These are phyloP conservation scores for Otocyon megalotis DNA, from an alignment of 2,113 vertebrate species.

Conservation along the genomic window DNA sequence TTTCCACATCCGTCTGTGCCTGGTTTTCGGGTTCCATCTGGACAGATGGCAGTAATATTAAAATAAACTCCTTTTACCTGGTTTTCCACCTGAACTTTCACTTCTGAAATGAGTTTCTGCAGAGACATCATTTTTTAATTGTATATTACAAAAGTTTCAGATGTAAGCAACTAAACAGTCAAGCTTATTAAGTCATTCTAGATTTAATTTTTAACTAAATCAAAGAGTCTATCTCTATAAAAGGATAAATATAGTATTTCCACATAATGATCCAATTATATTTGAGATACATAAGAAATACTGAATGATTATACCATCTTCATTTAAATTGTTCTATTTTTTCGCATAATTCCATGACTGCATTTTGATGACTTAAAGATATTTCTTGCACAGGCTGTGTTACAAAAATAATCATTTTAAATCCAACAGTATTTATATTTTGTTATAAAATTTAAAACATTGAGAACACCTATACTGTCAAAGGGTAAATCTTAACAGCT, in stretches of 20 bases:
- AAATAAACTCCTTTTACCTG: constrained; percentile 91
- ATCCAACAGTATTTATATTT: constrained; percentile 38
- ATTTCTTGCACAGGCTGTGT: not conserved
- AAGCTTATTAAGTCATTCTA: constrained; percentile 62
- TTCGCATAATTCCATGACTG: constrained; percentile 45
- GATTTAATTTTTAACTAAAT: constrained; percentile 72
- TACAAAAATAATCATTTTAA: constrained; percentile 66
- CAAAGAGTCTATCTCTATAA: constrained; percentile 76
- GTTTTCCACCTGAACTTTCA: constrained; percentile 95
- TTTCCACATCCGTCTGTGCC: constrained; percentile 92
- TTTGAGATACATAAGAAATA: constrained; percentile 78
- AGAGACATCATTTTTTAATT: constrained; percentile 81
- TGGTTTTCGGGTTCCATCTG: constrained; percentile 90
- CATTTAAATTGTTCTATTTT: constrained; percentile 75
- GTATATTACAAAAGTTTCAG: constrained; percentile 45
- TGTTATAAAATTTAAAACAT: constrained; percentile 58
- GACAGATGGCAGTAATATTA: constrained; percentile 94
- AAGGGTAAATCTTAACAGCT: constrained; percentile 15
- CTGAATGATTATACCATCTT: constrained; percentile 71
- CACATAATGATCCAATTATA: constrained; percentile 71
- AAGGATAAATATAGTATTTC: constrained; percentile 81
- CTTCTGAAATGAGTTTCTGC: constrained; percentile 95
- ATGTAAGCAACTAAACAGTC: constrained; percentile 61
- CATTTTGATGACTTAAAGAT: constrained; percentile 66
- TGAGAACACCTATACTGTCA: constrained; percentile 34